Evolutionary conservation across 2,888 invertebrate species (phyloP).

Genomic region (Amblyteles armatorius): DNA sequence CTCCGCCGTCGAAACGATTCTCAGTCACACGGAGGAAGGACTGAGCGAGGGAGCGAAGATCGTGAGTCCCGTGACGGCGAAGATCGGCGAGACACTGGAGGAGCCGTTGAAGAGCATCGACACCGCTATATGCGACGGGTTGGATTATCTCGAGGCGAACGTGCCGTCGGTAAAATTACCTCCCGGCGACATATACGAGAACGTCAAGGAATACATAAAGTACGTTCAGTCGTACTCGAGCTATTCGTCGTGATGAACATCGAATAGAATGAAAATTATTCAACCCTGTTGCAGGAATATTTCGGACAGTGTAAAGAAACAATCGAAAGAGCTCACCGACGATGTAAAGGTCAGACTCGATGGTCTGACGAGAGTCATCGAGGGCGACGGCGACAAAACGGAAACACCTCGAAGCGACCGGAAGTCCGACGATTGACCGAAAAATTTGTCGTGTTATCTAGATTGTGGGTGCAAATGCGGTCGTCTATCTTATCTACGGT

Average conservation of each 20-base stretch:
- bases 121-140: slow-evolving; percentile 81
- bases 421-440: slow-evolving; percentile 24
- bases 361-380: slow-evolving; percentile 51
- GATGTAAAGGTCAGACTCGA: slow-evolving; percentile 54
- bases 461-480: not conserved
- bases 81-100: slow-evolving; percentile 81
- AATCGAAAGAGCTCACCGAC: slow-evolving; percentile 55
- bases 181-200: slow-evolving; percentile 81
- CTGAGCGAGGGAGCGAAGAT: slow-evolving; percentile 70
- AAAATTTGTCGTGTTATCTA: not conserved
- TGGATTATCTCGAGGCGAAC: slow-evolving; percentile 84
- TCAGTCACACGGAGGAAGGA: slow-evolving; percentile 72
- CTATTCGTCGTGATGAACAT: no score
- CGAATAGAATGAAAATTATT: not conserved
- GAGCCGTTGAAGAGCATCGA: slow-evolving; percentile 79
- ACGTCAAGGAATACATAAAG: slow-evolving; percentile 74
- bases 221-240: slow-evolving; percentile 49
- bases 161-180: slow-evolving; percentile 84
- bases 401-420: slow-evolving; percentile 31
- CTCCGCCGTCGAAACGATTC: slow-evolving; percentile 70
- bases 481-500: not conserved
- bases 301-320: slow-evolving; percentile 62
- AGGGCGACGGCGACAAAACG: slow-evolving; percentile 36
- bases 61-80: slow-evolving; percentile 72
- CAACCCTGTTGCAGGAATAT: slow-evolving; percentile 53